A percentile compares a stretch with the other conserved stretches of the same genome.
Conservation (phyloP, 1,140 invertebrate species). For the Anadara kagoshimensis region DNA sequence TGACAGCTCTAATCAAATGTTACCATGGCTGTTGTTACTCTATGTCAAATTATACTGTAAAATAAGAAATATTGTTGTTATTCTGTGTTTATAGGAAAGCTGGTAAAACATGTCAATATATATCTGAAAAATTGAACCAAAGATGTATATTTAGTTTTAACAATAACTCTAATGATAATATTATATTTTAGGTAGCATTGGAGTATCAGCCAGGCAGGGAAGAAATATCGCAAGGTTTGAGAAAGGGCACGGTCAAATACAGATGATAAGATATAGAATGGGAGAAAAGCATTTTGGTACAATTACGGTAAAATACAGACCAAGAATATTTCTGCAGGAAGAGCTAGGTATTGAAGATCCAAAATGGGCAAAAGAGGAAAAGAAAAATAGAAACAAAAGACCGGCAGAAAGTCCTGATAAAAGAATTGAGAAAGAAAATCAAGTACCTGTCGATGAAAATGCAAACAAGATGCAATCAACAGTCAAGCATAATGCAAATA, state of each 20-base stretch:
- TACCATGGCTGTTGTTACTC: no score
- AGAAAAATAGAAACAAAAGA: neutral
- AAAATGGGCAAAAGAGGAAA: neutral
- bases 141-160: no score
- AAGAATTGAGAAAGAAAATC: neutral
- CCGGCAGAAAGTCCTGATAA: neutral
- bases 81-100: no score
- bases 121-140: no score
- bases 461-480: neutral
- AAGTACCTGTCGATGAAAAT: neutral
- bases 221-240: neutral
- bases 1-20: no score
- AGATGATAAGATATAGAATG: constrained; percentile 18
- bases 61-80: no score
- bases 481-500: neutral
- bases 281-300: constrained; percentile 7
- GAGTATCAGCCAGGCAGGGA: constrained; percentile 9
- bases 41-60: no score
- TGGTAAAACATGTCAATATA: no score
- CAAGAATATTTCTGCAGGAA: constrained; percentile 21
- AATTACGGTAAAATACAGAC: constrained; percentile 8
- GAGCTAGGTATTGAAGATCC: constrained; percentile 16
- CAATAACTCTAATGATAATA: no score
- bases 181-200: constrained; percentile 1
- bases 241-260: neutral